Base-by-base conservation (phyloP, 37 sponge, comb jelly and placozoan genomes). In the Geodia barretti region DNA sequence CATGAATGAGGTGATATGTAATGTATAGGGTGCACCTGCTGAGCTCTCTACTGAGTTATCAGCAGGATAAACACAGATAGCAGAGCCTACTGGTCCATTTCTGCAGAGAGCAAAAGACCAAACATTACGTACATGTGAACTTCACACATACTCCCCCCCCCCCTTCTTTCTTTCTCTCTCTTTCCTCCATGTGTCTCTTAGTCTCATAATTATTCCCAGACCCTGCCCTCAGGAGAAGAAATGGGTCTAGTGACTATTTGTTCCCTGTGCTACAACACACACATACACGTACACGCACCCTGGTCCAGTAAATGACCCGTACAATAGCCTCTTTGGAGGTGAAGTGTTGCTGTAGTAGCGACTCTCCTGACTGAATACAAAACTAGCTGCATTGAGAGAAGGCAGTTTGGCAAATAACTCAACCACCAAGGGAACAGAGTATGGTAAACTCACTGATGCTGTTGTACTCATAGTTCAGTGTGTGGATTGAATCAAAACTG, bases 231-330 rank as follows among this genome's bases (percentile, higher is more conserved):
- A n/a, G n/a, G n/a, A n/a, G n/a, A n/a, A n/a, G n/a, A n/a, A n/a
- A n/a, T n/a, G n/a, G n/a, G n/a, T n/a, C n/a, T n/a, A n/a, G n/a
- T n/a, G n/a, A n/a, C n/a, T n/a, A n/a, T n/a, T n/a, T n/a, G n/a
- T n/a, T n/a, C n/a, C n/a, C n/a, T n/a, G n/a, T n/a, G n/a, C n/a
- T n/a, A n/a, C n/a, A 9, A 68, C 2, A 1, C 29, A 24, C 35
- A 29, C 19, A n/a, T 24, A 24, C 66, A 24, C 17, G 28, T 2
- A 2, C 1, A 60, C 61, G 54, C 32, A 75, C 75, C 25, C 33
- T 54, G 75, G 75, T 17, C 77, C 77, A n/a, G 77, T 34, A 40
- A 77, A 77, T 24, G 77, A 63, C 1, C 40, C 77, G 37, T 77
- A 77, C 26, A 77, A 5, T 8, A 39, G 7, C n/a, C n/a, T n/a